Base-by-base conservation (phyloP, 2,888 invertebrate genomes). In the Sarcophaga variegata region DNA sequence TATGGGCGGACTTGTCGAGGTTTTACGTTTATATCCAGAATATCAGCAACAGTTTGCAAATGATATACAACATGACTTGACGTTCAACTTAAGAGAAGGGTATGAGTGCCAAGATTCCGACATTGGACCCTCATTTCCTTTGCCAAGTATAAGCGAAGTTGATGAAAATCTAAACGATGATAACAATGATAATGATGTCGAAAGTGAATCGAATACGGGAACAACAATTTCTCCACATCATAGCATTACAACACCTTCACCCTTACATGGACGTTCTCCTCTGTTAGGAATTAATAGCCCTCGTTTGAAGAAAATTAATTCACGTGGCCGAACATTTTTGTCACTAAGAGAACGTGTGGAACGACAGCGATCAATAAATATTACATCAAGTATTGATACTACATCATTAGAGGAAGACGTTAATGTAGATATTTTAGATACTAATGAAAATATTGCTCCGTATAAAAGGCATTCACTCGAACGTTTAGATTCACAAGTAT, bases 121-220 rank as follows among this genome's bases (percentile, higher is more conserved):
- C 83, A 93, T 93, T 83, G 93, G 93, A 0, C 93, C 93, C 0
- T 90, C 93, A 4, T 91, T 93, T 71, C 97, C 97, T 2, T 94
- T 98, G 88, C 98, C 98, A 3, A 98, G 98, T 60, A 99, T 99
- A 92, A 98, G 98, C 84, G 98, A 99, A 93, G 98, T 98, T 89
- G 98, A 98, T 91, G 98, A 98, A 93, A 97, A 97, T 90, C 96
- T 96, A 45, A 96, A 97, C 59, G 97, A 97, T 83, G 96, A 96
- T 49, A 91, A 91, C 94, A 88, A 47, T 96, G 98, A 98, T 92
- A 97, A 97, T 81, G 98, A 98, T 92, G 98, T 98, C 91, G 98
- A 98, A 92, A 97, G 97, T 90, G 96, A 96, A 49, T 96, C 96
- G 22, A 96, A 96, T 25, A 0, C 95, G 96, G 71, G 96, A 95